Percentiles rank a stretch among this genome's conserved stretches.
Evolutionary conservation across 1,140 invertebrate species (phyloP).

Genomic region (Drepana arcuata): DNA sequence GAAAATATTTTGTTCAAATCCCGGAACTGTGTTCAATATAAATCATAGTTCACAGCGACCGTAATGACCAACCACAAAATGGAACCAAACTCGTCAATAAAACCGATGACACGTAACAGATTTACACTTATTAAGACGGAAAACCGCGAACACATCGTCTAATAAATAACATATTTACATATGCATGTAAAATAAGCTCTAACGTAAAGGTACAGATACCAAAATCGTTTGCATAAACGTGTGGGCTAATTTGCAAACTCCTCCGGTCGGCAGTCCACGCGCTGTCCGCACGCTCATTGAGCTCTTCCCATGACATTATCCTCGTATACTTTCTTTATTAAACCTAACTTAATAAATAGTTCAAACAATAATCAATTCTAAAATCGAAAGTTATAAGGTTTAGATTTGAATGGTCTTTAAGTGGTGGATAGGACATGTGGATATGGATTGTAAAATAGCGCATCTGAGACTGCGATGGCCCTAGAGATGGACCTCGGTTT

Average conservation of each 20-base stretch:
- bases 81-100: conserved; percentile 9
- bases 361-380: no score
- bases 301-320: conserved; percentile 70
- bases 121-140: conserved; percentile 28
- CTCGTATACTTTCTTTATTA: conserved; percentile 28
- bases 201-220: conserved; percentile 7
- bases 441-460: conserved; percentile 37
- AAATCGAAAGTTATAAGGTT: conserved; percentile 8
- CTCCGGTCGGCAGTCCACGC: conserved; percentile 55
- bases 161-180: conserved; percentile 9
- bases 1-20: no score
- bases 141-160: conserved; percentile 16
- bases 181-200: conserved; percentile 8
- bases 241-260: no score
- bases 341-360: no score
- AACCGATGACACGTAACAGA: conserved; percentile 17
- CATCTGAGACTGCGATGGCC: conserved; percentile 66
- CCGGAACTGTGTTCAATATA: neutral
- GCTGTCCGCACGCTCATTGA: conserved; percentile 65
- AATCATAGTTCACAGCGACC: neutral
- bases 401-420: conserved; percentile 2
- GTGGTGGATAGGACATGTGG: conserved; percentile 22
- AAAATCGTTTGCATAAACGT: conserved; percentile 22
- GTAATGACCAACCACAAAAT: conserved; percentile 1
- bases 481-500: conserved; percentile 66